Evolutionary conservation across 2,888 invertebrate species (phyloP).

Genomic region (Erebia aethiops): DNA sequence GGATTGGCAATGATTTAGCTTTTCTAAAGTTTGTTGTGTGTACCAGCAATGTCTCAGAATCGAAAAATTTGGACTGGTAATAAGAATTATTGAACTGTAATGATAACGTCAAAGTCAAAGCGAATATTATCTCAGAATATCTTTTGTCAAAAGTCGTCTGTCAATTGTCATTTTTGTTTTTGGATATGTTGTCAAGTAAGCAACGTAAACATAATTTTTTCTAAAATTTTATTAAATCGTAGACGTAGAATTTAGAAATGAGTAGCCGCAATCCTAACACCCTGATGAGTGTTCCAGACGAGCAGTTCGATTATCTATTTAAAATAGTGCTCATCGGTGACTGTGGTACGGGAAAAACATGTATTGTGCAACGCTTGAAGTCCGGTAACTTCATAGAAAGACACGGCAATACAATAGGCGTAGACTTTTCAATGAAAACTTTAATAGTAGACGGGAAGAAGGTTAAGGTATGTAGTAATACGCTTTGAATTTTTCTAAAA

Average conservation of each 20-base stretch:
- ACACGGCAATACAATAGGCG: conserved; percentile 98
- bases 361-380: conserved; percentile 97
- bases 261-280: conserved; percentile 89
- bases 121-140: too few species aligned
- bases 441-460: conserved; percentile 95
- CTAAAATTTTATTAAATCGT: conserved; percentile 43
- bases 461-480: conserved; percentile 89
- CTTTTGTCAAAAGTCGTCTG: too few species aligned
- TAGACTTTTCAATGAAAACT: conserved; percentile 99
- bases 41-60: too few species aligned
- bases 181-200: conserved; percentile 39
- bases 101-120: too few species aligned
- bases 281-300: conserved; percentile 89
- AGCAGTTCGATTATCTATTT: conserved; percentile 96
- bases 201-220: conserved; percentile 59
- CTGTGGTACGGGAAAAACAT: conserved; percentile 96
- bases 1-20: too few species aligned
- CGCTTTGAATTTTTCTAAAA: conserved; percentile 26
- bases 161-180: background rate
- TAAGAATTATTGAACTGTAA: too few species aligned
- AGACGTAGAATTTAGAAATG: too few species aligned
- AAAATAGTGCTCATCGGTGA: conserved; percentile 97
- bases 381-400: conserved; percentile 97
- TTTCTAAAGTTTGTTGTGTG: too few species aligned
- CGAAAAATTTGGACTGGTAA: too few species aligned